Percentiles rank a stretch among this genome's conserved stretches.
Conservation (phyloP, 2,797 vertebrate species). For the Jordanella pulchra region DNA sequence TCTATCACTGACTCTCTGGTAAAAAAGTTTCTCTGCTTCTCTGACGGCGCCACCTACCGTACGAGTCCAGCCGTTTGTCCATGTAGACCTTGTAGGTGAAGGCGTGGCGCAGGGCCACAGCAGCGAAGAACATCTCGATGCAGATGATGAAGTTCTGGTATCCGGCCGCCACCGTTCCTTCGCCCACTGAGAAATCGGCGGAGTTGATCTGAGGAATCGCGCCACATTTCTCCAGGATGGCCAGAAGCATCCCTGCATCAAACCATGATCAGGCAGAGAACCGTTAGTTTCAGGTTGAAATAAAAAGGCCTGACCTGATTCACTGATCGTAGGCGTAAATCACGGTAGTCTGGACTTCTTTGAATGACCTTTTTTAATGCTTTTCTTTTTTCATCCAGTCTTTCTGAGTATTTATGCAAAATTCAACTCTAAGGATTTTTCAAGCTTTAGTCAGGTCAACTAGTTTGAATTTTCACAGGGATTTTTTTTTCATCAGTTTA, state of each 20-base stretch:
- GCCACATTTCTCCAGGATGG: conserved; percentile 96
- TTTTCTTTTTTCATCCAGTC: neutral
- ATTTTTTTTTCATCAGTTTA: too few relatives aligned
- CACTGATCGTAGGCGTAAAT: too few relatives aligned
- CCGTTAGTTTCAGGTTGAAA: neutral
- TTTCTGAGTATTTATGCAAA: too few relatives aligned
- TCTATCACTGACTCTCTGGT: too few relatives aligned
- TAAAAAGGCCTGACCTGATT: neutral
- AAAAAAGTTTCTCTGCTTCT: too few relatives aligned
- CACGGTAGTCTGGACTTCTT: too few relatives aligned
- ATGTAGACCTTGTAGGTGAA: conserved; percentile 97
- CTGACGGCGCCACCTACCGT: conserved; percentile 81
- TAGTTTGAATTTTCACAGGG: too few relatives aligned
- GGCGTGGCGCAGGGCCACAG: conserved; percentile 91
- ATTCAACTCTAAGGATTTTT: too few relatives aligned
- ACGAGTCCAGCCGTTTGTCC: conserved; percentile 93
- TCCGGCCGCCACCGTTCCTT: conserved; percentile 95
- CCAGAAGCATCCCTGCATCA: conserved; percentile 91
- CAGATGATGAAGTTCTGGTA: conserved; percentile 99
- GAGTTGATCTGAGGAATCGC: conserved; percentile 95
- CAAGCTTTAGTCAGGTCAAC: too few relatives aligned
- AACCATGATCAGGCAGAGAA: neutral
- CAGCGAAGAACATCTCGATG: conserved; percentile 98
- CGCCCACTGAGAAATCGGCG: conserved; percentile 88
- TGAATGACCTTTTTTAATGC: too few relatives aligned